phyloP scores from a whole-genome alignment of 2,113 vertebrate genomes.

The Bambusicola thoracicus region DNA sequence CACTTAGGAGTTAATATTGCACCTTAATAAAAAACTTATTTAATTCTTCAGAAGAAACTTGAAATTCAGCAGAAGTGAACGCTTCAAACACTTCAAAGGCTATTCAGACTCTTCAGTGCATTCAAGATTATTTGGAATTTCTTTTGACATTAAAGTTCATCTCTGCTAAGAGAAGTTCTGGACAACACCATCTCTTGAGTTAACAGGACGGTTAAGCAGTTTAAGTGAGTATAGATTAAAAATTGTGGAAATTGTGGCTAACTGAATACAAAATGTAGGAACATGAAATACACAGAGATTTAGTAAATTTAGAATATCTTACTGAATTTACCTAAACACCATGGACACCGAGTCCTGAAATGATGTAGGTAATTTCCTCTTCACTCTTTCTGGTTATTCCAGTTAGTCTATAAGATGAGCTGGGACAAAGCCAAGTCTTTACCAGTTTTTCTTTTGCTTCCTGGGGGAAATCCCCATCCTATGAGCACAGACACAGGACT shows the following conservation, averaged over 20 bases:
- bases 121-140: not conserved
- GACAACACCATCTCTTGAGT: not conserved
- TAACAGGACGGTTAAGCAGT: not conserved
- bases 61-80: not conserved
- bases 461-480: not conserved
- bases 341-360: not conserved
- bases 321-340: not conserved
- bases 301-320: not conserved
- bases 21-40: conserved; percentile 10
- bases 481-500: not conserved
- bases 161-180: not conserved
- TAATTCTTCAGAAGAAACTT: not conserved
- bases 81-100: not conserved
- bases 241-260: not conserved
- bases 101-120: not conserved
- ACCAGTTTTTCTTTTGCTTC: not conserved
- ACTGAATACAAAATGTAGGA: not conserved
- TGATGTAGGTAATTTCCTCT: not conserved
- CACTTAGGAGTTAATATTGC: not conserved
- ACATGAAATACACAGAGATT: not conserved
- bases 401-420: not conserved
- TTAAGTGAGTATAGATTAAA: not conserved
- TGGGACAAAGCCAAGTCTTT: not conserved
- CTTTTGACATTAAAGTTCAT: not conserved
- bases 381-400: not conserved